Evolutionary conservation across 2,888 invertebrate genomes (phyloP), one percentile per base, ranked within the genome.

Genomic region (Thereva nobilitata): DNA sequence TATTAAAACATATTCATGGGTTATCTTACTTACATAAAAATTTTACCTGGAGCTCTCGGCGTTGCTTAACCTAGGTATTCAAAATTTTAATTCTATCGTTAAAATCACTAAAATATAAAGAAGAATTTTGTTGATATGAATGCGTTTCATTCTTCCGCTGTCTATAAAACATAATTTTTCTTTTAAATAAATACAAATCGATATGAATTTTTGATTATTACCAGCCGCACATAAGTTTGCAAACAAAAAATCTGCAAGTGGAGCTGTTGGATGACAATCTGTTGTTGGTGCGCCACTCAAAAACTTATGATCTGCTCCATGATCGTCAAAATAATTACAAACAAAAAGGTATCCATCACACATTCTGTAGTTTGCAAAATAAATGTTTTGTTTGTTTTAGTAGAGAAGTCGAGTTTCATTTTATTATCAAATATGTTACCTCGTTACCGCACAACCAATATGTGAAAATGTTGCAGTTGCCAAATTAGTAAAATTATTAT

Each of bases 401-500:
- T 49, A 9, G 40, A 9, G 52, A 52, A 59, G 35, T 38, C 41
- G 4, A 57, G n/a, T 12, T 23, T 50, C 4, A 9, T 34, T 12
- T 9, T 5, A 54, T 10, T n/a, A 40, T 54, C 6, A 10, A 49
- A n/a, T 10, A 37, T 12, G 4, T 56, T 52, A 73, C 73, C 70
- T 67, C 8, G 69, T 70, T 35, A 72, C 42, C 4, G 66, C 68
- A 34, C 73, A 73, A 12, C 73, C 73, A 35, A 72, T 54, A 40
- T 69, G 42, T 12, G 67, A 59, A 0, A 67, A 55, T 0, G 5
- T 9, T 1, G 73, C 67, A 10, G 53, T 67, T 1, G 68, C 64
- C 37, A 73, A 52, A 9, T 69, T 71, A 2, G 72, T 73, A 41
- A 72, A 73, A 66, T 73, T 71, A 10, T 73, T 72, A 9, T 67